phyloP scores from a whole-genome alignment of 2,888 invertebrate genomes.

The Aspidapion aeneum region DNA sequence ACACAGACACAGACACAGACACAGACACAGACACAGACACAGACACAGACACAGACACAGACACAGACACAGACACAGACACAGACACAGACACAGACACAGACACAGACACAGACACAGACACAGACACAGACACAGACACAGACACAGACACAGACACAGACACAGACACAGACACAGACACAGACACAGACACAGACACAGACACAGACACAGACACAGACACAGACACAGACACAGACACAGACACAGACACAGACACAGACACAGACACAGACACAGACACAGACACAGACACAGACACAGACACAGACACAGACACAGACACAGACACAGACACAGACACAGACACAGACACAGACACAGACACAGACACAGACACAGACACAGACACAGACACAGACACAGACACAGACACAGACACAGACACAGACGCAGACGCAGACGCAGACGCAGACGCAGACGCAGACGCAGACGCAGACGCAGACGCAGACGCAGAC shows the following conservation, averaged over 20 bases:
- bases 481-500: neutral
- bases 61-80: neutral
- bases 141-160: neutral
- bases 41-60: neutral
- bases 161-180: neutral
- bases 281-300: neutral
- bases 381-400: neutral
- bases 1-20: neutral
- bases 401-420: neutral
- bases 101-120: neutral
- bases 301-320: neutral
- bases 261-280: neutral
- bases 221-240: neutral
- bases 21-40: neutral
- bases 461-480: neutral
- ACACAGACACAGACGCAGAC: neutral
- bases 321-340: neutral
- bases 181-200: conserved; percentile 1
- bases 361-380: neutral
- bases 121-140: neutral
- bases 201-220: neutral
- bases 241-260: neutral
- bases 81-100: neutral
- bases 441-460: neutral
- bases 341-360: neutral